Evolutionary conservation across 2,888 invertebrate genomes (phyloP), one percentile per base, ranked within the genome.

Genomic region (Drosophila ustulata): DNA sequence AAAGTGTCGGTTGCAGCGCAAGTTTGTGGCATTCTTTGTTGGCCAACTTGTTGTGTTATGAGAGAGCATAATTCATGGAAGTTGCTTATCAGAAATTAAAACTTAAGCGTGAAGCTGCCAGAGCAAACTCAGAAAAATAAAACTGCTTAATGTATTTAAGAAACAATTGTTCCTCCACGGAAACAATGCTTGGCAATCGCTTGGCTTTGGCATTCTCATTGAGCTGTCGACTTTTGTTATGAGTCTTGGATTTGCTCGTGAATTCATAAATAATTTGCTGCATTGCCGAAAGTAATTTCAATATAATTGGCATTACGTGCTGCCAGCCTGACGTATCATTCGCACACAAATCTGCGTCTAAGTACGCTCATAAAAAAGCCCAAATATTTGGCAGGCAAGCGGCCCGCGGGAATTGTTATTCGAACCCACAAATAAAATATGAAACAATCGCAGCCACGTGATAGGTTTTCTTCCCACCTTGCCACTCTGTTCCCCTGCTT

Each of bases 271-370:
- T 64, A 77, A 72, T 52, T 58, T 70, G 57, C 52, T 62, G 53
- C 41, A 70, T 41, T 75, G 57, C 65, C 50, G 47, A 66, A 79
- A 72, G 77, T 83, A 85, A 83, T 82, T 88, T 85, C 62, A 65
- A 75, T 77, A 72, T 83, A 83, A 83, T 88, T 88, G 88, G 80
- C 82, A 74, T 69, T 80, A 83, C 88, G 82, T 88, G 86, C 65
- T 57, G 52, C 55, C 51, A 65, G 64, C 64, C 58, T 67, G 83
- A 82, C 65, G 71, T 88, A 84, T 87, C 84, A 78, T 63, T 81
- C 71, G 68, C 72, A 68, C 70, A 78, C 77, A 85, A 79, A 88
- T 82, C 88, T 88, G 82, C 63, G 57, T 43, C 58, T 64, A 71
- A 75, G 85, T 79, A 41, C 55, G 52, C 39, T 8, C 68, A 80